Percentiles rank a stretch among this genome's conserved stretches.
Conservation (phyloP, 2,888 invertebrate genomes). For the Baronia brevicornis region DNA sequence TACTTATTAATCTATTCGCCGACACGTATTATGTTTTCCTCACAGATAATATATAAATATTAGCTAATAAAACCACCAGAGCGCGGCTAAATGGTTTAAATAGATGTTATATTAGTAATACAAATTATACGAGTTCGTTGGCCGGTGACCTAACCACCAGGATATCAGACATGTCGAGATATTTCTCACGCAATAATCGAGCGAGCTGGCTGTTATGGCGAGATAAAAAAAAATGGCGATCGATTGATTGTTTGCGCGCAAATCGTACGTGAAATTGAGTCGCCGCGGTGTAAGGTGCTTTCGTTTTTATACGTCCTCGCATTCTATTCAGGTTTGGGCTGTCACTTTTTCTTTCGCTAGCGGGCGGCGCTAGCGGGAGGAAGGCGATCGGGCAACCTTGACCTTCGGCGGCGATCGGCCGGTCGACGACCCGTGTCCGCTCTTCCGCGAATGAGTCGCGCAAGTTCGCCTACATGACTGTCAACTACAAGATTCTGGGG, state of each 20-base stretch:
- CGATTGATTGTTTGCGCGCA: too few relatives aligned
- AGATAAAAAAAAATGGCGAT: constrained; percentile 26
- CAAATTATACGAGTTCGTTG: constrained; percentile 35
- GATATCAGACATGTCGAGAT: constrained; percentile 42
- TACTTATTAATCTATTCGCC: too few relatives aligned
- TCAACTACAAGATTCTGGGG: too few relatives aligned
- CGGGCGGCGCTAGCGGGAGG: constrained; percentile 25
- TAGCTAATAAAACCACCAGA: not conserved
- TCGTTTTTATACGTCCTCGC: constrained; percentile 71
- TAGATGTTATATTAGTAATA: constrained; percentile 15
- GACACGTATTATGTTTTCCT: not conserved
- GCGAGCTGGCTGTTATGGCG: constrained; percentile 41
- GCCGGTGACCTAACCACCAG: constrained; percentile 42
- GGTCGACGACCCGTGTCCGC: constrained; percentile 56
- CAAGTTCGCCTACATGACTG: constrained; percentile 9
- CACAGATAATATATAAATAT: not conserved
- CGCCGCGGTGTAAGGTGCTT: too few relatives aligned
- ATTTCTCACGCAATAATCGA: constrained; percentile 45
- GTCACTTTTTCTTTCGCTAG: constrained; percentile 73
- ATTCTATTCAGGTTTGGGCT: constrained; percentile 70
- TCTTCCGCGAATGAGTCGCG: constrained; percentile 24
- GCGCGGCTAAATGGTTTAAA: constrained; percentile 13
- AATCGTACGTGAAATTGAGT: too few relatives aligned
- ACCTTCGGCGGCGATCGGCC: constrained; percentile 65
- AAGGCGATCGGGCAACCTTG: constrained; percentile 52